Evolutionary conservation across 1,140 invertebrate species (phyloP).

Genomic region (Anoplolepis gracilipes): DNA sequence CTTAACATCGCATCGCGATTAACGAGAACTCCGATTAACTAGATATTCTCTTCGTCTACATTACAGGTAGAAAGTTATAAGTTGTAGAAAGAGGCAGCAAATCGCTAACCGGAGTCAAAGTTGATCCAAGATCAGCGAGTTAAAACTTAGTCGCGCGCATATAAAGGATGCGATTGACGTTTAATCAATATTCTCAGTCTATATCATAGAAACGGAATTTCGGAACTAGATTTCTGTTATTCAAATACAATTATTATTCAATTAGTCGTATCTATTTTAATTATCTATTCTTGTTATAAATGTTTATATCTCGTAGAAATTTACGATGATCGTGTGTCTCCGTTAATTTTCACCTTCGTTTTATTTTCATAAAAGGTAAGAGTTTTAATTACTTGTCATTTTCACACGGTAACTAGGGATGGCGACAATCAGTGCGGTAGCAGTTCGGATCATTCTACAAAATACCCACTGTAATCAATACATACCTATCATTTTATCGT

Average conservation of each 20-base stretch:
- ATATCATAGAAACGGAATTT: slow-evolving; percentile 85
- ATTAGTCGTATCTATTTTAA: slow-evolving; percentile 15
- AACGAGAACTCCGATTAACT: neutral
- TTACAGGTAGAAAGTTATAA: slow-evolving; percentile 30
- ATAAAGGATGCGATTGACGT: neutral
- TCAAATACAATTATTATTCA: slow-evolving; percentile 27
- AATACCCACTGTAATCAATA: slow-evolving; percentile 94
- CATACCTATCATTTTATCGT: slow-evolving; percentile 94
- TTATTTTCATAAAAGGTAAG: slow-evolving; percentile 8
- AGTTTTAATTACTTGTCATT: slow-evolving; percentile 36
- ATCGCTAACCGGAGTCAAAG: neutral
- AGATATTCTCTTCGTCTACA: neutral
- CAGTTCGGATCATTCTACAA: slow-evolving; percentile 95
- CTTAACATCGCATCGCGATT: too few species aligned
- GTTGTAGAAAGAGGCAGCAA: neutral
- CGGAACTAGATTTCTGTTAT: slow-evolving; percentile 7
- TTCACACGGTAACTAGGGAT: slow-evolving; percentile 88
- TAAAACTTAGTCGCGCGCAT: neutral
- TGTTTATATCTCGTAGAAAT: slow-evolving; percentile 37
- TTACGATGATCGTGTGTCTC: neutral
- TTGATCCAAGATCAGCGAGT: neutral
- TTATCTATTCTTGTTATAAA: neutral
- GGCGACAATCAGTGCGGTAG: slow-evolving; percentile 94
- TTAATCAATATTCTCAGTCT: slow-evolving; percentile 72
- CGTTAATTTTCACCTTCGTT: neutral